Conservation (phyloP, 2,113 vertebrate genomes). For the Salvator merianae region DNA sequence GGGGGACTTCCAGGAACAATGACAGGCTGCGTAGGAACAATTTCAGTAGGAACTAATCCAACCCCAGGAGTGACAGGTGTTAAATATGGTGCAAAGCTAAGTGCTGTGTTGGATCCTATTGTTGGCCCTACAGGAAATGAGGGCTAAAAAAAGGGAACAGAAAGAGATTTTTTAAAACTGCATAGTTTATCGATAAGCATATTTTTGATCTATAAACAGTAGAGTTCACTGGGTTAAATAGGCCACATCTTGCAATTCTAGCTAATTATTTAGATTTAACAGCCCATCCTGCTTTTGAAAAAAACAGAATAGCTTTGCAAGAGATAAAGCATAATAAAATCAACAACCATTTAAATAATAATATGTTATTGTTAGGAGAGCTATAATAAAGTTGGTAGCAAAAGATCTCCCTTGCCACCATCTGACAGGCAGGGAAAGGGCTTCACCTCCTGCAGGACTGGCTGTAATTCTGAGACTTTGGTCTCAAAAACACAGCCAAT, state of each 20-base stretch:
- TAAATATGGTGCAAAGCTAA: slow-evolving; percentile 93
- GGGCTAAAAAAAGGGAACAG: slow-evolving; percentile 81
- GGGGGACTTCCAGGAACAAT: slow-evolving; percentile 89
- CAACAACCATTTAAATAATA: no score
- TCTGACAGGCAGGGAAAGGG: no score
- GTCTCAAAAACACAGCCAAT: no score
- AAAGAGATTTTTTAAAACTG: slow-evolving; percentile 41
- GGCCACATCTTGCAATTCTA: no score
- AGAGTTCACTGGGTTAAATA: not conserved
- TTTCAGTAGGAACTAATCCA: slow-evolving; percentile 91
- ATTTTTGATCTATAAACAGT: not conserved
- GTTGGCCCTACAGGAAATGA: slow-evolving; percentile 93
- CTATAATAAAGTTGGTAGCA: not conserved
- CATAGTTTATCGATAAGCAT: not conserved
- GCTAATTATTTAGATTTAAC: no score
- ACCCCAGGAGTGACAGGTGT: slow-evolving; percentile 90
- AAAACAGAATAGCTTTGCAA: no score
- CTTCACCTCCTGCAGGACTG: no score
- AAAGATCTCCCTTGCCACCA: no score
- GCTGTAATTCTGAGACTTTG: no score
- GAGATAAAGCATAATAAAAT: no score
- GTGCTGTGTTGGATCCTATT: slow-evolving; percentile 86
- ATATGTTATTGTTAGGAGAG: not conserved
- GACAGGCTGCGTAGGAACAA: slow-evolving; percentile 87
- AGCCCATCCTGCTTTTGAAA: no score